A percentile compares a stretch with the other conserved stretches of the same genome.
phyloP scores from a whole-genome alignment of 2,888 invertebrate genomes.

The Caenorhabditis auriculariae region DNA sequence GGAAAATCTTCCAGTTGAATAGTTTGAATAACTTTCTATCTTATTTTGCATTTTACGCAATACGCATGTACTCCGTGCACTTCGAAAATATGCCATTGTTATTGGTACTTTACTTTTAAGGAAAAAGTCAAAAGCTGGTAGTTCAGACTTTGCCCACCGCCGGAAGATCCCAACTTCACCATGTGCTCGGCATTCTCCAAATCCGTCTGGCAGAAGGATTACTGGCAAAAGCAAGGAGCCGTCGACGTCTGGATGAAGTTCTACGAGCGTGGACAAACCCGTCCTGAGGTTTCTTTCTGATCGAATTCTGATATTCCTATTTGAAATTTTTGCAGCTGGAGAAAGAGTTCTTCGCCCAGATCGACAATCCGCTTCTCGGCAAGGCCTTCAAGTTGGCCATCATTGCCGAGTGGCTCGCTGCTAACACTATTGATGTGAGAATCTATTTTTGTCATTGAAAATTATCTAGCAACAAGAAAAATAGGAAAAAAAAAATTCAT shows the following conservation, averaged over 20 bases:
- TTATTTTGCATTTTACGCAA: no score
- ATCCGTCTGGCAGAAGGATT: constrained; percentile 63
- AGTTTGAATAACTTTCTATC: no score
- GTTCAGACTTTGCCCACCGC: constrained; percentile 57
- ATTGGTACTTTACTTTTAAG: not conserved
- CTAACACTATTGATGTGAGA: constrained; percentile 57
- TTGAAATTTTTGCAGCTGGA: constrained; percentile 37
- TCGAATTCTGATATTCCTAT: constrained; percentile 2
- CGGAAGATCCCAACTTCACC: constrained; percentile 61
- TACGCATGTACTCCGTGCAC: no score
- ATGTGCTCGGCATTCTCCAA: constrained; percentile 62
- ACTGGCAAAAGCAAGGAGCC: constrained; percentile 63
- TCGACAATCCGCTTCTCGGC: constrained; percentile 61
- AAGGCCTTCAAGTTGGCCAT: constrained; percentile 62
- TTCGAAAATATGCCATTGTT: no score
- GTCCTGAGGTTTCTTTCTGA: constrained; percentile 49
- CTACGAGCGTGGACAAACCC: constrained; percentile 54
- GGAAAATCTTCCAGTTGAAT: no score
- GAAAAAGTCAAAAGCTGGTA: constrained; percentile 12
- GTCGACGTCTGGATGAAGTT: constrained; percentile 63
- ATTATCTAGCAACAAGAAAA: not conserved
- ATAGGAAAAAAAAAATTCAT: no score
- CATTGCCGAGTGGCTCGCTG: constrained; percentile 62
- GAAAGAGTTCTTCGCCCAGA: constrained; percentile 60
- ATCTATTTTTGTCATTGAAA: not conserved